Base-by-base conservation (phyloP, 2,113 vertebrate genomes). In the Naja naja region DNA sequence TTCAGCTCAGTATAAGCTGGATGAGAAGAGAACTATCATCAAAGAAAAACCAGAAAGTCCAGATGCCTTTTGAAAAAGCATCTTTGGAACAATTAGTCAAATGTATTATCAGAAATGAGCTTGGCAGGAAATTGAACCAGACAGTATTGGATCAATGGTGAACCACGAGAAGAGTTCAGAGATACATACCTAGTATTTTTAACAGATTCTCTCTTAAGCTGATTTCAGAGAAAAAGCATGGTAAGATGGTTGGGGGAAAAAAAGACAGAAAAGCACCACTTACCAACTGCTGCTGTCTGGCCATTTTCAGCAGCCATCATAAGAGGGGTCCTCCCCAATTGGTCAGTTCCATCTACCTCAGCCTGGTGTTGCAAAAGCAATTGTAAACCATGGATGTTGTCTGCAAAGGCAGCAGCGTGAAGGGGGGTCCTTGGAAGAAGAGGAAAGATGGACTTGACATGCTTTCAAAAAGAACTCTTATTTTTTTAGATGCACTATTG, bases 391-490 rank as follows among this genome's bases (percentile, higher is more conserved):
- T 98, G 98, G 93, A 98, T 96, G 53, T 98, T 98, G 96, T 99
- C 99, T 95, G 98, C 98, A 95, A 98, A 98, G 96, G 99, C 99
- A 96, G 99, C 99, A 92, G 99, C 99, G 96, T 99, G 99, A 97
- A 99, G 98, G 12, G 99, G 98, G 20, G 98, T 98, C 98, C 99
- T 60, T 99, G 96, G 1, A 27, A 43, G 4, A 45, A 89, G 10
- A 39, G 22, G 16, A 30, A 49, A 53, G 2, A 11, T 20, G 34
- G 14, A 18, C 27, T 49, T 87, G 43, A 30, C 14, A 53, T 53
- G 25, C 86, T 52, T 87, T 27, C 45, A 52, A 18, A 52, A 87
- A n/a, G 6, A 16, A 88, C 49, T 52, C 23, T 14, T 9, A 49
- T 0, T 14, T n/a, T 87, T 58, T 88, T 52, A 53, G 52, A 88